phyloP scores from a whole-genome alignment of 1,140 invertebrate species.

The Eueides isabella region DNA sequence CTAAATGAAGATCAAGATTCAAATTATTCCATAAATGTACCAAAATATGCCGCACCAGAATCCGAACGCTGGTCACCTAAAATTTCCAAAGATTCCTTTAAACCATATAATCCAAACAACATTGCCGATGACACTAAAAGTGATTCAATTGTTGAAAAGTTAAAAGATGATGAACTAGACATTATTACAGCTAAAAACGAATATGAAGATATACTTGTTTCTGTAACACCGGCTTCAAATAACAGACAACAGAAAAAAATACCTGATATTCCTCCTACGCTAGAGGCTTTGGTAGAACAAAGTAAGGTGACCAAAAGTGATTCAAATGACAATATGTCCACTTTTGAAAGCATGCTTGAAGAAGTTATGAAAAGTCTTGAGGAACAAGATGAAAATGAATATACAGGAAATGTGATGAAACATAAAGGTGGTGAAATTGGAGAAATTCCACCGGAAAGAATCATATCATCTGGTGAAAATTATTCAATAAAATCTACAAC shows the following conservation, averaged over 20 bases:
- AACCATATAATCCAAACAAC: constrained; percentile 82
- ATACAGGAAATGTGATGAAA: constrained; percentile 75
- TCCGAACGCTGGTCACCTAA: constrained; percentile 87
- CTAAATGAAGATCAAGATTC: constrained; percentile 74
- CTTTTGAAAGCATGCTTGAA: constrained; percentile 80
- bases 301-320: constrained; percentile 69
- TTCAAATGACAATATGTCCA: constrained; percentile 64
- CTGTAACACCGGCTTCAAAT: constrained; percentile 76
- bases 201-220: constrained; percentile 75
- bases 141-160: constrained; percentile 49
- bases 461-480: constrained; percentile 66
- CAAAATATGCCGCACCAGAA: constrained; percentile 70
- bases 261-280: constrained; percentile 72
- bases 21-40: constrained; percentile 76
- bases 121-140: constrained; percentile 70
- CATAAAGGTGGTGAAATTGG: constrained; percentile 81
- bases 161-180: constrained; percentile 64
- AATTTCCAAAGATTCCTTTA: constrained; percentile 82
- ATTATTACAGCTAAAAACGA: constrained; percentile 79
- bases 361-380: constrained; percentile 82
- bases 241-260: constrained; percentile 68
- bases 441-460: constrained; percentile 76
- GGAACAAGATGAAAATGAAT: constrained; percentile 80
- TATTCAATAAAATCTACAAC: constrained; percentile 52
- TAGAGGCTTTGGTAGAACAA: constrained; percentile 75